Evolutionary conservation across 2,888 invertebrate species (phyloP).

Genomic region (Drosophila percnosoma): DNA sequence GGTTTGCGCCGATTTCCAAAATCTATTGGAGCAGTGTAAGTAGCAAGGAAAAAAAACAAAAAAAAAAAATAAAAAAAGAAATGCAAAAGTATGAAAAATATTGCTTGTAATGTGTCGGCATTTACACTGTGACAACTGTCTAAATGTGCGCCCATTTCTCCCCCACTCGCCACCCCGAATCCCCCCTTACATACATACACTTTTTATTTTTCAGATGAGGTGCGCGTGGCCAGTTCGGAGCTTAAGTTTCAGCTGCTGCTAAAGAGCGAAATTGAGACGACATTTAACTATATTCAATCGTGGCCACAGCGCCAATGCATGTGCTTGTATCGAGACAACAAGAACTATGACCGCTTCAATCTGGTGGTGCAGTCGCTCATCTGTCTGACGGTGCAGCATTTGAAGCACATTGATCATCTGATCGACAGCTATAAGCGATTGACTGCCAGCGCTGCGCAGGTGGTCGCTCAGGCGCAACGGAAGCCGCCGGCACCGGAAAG

Average conservation of each 20-base stretch:
- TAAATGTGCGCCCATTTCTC: conserved; percentile 31
- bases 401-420: conserved; percentile 90
- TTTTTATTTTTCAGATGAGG: conserved; percentile 88
- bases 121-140: conserved; percentile 44
- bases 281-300: conserved; percentile 93
- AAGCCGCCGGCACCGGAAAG: conserved; percentile 31
- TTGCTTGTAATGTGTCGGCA: conserved; percentile 42
- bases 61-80: conserved; percentile 4
- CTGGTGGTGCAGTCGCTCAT: conserved; percentile 94
- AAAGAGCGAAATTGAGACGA: conserved; percentile 92
- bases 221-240: conserved; percentile 91
- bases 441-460: conserved; percentile 69
- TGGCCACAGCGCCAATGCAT: conserved; percentile 98
- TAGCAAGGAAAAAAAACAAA: conserved; percentile 49
- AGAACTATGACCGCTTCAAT: conserved; percentile 96
- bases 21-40: conserved; percentile 94
- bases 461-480: conserved; percentile 66
- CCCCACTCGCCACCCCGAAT: conserved; percentile 7
- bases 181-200: conserved; percentile 23
- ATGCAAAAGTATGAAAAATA: conserved; percentile 1
- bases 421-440: conserved; percentile 85
- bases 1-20: conserved; percentile 96
- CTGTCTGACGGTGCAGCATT: conserved; percentile 92
- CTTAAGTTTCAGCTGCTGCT: conserved; percentile 89
- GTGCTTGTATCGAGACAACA: conserved; percentile 96